Base-by-base conservation (phyloP, 2,888 invertebrate species). In the Hirudinaria manillensis region DNA sequence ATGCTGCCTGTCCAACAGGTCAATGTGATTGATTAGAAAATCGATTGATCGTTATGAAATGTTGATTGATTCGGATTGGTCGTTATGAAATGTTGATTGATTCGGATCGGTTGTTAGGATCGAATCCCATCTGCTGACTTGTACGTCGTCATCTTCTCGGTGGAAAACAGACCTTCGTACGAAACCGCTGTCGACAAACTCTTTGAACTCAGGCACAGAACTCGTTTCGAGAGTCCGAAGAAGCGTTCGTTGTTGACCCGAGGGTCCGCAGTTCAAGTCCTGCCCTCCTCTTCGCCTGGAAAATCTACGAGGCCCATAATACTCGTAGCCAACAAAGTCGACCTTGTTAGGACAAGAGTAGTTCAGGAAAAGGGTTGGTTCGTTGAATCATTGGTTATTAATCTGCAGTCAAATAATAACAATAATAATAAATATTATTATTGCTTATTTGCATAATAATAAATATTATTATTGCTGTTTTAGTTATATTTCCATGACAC, bases 281-380 rank as follows among this genome's bases (percentile, higher is more conserved):
- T 24, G 2, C 19, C 61, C n/a, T n/a, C 61, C 24, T 7, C 19
- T 19, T 16, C 1, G 16, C 19, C 61, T 13, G 24, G 24, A 10
- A 29, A 61, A 10, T 24, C 29, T 1, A 10, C 24, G 10, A 61
- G 61, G n/a, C 76, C 77, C 38, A 38, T 77, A 34, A 78, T 78
- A 7, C 76, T 78, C 29, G 78, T 78, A 16, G 78, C 77, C 70
- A 78, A 78, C 75, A 78, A 78, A 51, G 73, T 74, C 6, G 78
- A 78, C 74, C 75, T 78, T 19, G 78, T 78, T 6, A 38, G 78
- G 19, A 74, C 65, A 2, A 66, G 78, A 29, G 73, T 53, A 4
- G 73, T 53, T 21, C 32, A 73, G 19, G 73, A 65, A 53, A 55
- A 65, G 10, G 73, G 61, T 73, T 36, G 36, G 16, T 55, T 24